A percentile compares a stretch with the other conserved stretches of the same genome.
phyloP scores from a whole-genome alignment of 2,888 invertebrate genomes.

The Catocala nupta region DNA sequence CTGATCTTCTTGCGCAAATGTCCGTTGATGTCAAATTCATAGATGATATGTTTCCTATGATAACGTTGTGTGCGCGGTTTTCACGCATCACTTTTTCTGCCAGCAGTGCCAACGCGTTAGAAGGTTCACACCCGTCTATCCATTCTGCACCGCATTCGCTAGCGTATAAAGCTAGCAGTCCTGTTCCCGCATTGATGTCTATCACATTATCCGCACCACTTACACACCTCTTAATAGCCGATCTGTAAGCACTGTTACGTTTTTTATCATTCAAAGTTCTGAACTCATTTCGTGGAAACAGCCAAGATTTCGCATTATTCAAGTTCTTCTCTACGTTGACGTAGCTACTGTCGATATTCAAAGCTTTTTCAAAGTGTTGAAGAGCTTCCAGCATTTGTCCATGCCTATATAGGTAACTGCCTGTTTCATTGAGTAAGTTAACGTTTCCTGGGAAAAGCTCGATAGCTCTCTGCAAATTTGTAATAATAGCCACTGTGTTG shows the following conservation, averaged over 20 bases:
- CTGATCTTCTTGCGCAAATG: not conserved
- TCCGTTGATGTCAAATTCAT: too few species aligned
- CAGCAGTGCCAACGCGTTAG: constrained; percentile 22
- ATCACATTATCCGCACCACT: constrained; percentile 34
- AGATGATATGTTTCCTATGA: too few species aligned
- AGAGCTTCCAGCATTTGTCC: too few species aligned
- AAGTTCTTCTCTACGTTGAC: constrained; percentile 58
- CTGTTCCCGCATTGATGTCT: constrained; percentile 32
- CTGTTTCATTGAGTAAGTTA: too few species aligned
- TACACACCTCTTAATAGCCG: constrained; percentile 33
- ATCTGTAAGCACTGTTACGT: constrained; percentile 39
- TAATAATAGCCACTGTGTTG: too few species aligned
- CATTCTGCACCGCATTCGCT: constrained; percentile 74
- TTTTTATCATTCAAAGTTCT: constrained; percentile 32
- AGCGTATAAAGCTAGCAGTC: constrained; percentile 88
- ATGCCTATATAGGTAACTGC: too few species aligned
- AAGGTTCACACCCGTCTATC: constrained; percentile 27
- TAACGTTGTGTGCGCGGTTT: constrained; percentile 9
- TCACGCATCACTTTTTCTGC: constrained; percentile 33
- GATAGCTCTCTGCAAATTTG: too few species aligned
- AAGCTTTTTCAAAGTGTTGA: constrained; percentile 78
- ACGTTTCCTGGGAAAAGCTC: too few species aligned
- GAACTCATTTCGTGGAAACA: constrained; percentile 28
- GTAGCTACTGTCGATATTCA: constrained; percentile 74
- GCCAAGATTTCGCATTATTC: constrained; percentile 27